phyloP scores from a whole-genome alignment of 2,113 vertebrate genomes.

The Microtus oregoni region DNA sequence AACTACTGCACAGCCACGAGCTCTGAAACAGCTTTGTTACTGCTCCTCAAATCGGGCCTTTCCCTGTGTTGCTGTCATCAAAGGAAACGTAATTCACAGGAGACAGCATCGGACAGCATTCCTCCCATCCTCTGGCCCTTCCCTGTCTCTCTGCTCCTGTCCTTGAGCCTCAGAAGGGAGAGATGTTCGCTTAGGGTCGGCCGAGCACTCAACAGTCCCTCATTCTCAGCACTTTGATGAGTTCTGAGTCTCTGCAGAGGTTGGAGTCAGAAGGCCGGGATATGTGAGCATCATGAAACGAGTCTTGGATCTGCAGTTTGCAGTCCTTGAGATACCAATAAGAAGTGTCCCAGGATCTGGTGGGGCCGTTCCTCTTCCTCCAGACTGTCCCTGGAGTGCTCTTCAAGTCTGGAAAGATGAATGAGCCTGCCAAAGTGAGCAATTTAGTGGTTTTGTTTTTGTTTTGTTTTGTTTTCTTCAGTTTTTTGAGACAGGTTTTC shows the following conservation, averaged over 20 bases:
- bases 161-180: background rate
- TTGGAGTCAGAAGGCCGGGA: background rate
- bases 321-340: background rate
- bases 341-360: background rate
- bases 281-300: background rate
- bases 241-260: background rate
- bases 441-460: background rate
- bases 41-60: slow-evolving; percentile 6
- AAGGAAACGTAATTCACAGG: slow-evolving; percentile 37
- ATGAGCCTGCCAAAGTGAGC: too few relatives aligned
- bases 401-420: background rate
- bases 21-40: background rate
- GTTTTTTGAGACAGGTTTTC: too few relatives aligned
- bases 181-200: slow-evolving; percentile 65
- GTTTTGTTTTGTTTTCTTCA: too few relatives aligned
- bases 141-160: background rate
- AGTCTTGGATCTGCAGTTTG: background rate
- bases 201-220: background rate
- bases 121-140: background rate
- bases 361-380: background rate
- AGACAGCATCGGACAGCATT: background rate
- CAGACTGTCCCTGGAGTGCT: background rate
- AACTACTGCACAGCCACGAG: background rate
- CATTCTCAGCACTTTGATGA: background rate
- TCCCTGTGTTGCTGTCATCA: background rate